Evolutionary conservation across 1,140 invertebrate species (phyloP).

Genomic region (Paraescarpia echinospica): DNA sequence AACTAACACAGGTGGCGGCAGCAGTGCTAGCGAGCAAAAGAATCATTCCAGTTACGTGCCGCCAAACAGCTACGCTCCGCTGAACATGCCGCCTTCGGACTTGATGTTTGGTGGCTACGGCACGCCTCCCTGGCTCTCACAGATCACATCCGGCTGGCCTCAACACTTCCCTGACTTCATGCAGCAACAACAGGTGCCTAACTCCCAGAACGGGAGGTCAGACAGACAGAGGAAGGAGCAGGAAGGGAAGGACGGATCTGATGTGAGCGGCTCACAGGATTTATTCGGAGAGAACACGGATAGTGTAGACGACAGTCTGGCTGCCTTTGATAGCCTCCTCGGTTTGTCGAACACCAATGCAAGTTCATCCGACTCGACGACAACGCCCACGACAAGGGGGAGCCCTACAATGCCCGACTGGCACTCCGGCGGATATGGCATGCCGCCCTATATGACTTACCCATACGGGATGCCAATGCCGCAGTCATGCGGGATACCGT

Average conservation of each 20-base stretch:
- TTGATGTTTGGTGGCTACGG: neutral
- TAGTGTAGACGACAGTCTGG: constrained; percentile 3
- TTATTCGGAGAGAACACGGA: neutral
- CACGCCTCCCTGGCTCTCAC: neutral
- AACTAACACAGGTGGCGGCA: neutral
- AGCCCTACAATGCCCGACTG: neutral
- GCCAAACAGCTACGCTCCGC: neutral
- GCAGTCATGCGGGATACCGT: neutral
- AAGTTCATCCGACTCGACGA: neutral
- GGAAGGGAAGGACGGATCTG: neutral
- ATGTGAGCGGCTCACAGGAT: neutral
- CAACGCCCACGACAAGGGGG: neutral
- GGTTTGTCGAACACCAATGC: neutral
- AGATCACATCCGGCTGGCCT: neutral
- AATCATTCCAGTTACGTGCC: neutral
- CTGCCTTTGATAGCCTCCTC: neutral
- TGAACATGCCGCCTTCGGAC: neutral
- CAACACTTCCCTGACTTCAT: neutral
- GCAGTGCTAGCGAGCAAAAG: neutral
- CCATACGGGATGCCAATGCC: neutral
- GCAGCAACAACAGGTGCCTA: neutral
- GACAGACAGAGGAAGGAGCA: neutral
- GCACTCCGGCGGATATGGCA: neutral
- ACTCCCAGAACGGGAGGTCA: neutral
- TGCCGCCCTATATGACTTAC: neutral